Percentiles rank a stretch among this genome's conserved stretches.
phyloP scores from a whole-genome alignment of 1,140 invertebrate species.

The Platorchestia sp. region DNA sequence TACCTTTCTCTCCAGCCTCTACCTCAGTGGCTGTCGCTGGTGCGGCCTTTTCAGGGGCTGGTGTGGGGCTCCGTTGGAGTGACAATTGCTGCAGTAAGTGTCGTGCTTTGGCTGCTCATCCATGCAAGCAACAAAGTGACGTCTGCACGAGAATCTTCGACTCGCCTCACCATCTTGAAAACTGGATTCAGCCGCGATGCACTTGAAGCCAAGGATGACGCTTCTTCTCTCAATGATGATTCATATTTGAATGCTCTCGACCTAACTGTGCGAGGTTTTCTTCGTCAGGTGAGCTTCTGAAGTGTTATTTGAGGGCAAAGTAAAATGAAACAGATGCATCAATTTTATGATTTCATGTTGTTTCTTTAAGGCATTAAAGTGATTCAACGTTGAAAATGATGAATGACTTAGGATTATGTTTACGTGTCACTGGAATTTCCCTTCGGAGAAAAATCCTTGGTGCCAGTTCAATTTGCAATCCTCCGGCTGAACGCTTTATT shows the following conservation, averaged over 20 bases:
- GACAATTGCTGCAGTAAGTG: not conserved
- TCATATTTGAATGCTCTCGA: not conserved
- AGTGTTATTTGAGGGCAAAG: not conserved
- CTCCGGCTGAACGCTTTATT: not conserved
- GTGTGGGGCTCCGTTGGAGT: not conserved
- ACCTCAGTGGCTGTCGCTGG: conserved; percentile 56
- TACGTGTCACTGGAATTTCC: not conserved
- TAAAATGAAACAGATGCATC: not conserved
- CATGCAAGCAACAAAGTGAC: not conserved
- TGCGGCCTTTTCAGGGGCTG: not conserved
- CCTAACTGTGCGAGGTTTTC: not conserved
- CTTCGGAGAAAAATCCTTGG: not conserved
- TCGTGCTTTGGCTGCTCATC: conserved; percentile 19
- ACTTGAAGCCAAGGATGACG: not conserved
- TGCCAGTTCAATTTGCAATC: not conserved
- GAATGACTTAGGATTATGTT: not conserved
- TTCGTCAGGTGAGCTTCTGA: not conserved
- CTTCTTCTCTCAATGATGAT: not conserved
- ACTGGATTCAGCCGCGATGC: not conserved
- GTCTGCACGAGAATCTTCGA: not conserved
- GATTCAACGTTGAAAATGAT: not conserved
- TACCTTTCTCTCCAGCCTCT: not conserved
- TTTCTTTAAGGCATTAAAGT: not conserved
- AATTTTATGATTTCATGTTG: not conserved
- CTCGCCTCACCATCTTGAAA: not conserved